A percentile compares a stretch with the other conserved stretches of the same genome.
Evolutionary conservation across 2,113 vertebrate species (phyloP).

Genomic region (Lethenteron camtschaticum): DNA sequence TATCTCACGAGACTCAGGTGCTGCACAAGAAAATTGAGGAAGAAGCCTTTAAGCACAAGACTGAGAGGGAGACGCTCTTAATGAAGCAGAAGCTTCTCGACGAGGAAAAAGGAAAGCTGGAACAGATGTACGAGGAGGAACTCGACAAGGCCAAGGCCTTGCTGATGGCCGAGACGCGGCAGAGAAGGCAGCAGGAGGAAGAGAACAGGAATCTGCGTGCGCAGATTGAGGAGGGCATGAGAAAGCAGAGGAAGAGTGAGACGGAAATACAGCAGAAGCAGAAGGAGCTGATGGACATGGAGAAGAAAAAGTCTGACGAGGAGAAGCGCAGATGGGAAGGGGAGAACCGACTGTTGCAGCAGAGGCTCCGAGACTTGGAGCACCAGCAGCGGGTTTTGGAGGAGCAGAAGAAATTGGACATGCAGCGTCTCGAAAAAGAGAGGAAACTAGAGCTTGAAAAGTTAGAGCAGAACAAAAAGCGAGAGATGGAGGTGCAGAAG

Average conservation of each 20-base stretch:
- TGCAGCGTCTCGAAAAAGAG: neutral
- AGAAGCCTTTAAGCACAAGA: neutral
- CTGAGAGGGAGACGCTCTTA: neutral
- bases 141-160: neutral
- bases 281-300: neutral
- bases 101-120: neutral
- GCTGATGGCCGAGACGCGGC: neutral
- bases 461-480: neutral
- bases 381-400: neutral
- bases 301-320: neutral
- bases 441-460: neutral
- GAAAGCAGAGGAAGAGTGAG: neutral
- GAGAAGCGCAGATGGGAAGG: neutral
- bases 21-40: conserved; percentile 2
- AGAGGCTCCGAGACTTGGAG: neutral
- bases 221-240: neutral
- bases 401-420: neutral
- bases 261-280: conserved; percentile 1
- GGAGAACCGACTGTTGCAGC: conserved; percentile 1
- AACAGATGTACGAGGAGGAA: conserved; percentile 1
- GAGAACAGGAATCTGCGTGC: neutral
- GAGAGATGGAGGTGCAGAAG: neutral
- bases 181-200: conserved; percentile 4
- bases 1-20: neutral
- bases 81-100: conserved; percentile 4